Evolutionary conservation across 2,797 vertebrate species (phyloP).

Genomic region (Petrocephalus schoutedeni): DNA sequence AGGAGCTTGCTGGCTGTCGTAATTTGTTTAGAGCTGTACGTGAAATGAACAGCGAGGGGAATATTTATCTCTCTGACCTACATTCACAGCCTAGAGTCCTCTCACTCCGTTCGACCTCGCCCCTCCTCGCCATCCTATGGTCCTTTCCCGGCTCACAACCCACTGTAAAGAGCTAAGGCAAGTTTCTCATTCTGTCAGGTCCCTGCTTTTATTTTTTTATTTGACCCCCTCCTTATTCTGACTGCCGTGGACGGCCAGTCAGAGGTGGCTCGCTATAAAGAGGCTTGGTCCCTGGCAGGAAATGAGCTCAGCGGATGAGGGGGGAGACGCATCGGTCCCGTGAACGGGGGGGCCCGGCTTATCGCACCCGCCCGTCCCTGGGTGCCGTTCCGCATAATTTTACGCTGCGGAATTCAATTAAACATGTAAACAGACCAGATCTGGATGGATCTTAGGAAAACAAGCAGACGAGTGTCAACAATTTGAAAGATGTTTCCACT

Average conservation of each 20-base stretch:
- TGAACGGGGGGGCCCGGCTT: neutral
- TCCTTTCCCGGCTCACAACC: neutral
- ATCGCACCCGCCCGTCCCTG: neutral
- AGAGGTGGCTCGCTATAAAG: neutral
- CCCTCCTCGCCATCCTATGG: neutral
- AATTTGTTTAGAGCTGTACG: slow-evolving; percentile 15
- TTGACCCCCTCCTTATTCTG: neutral
- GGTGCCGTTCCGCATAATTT: slow-evolving; percentile 24
- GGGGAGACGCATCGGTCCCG: neutral
- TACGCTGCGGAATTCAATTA: slow-evolving; percentile 26
- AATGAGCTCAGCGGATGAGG: neutral
- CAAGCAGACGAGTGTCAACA: slow-evolving; percentile 6
- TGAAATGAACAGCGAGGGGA: neutral
- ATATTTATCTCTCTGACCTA: slow-evolving; percentile 23
- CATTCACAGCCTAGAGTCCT: slow-evolving; percentile 12
- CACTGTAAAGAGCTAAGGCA: slow-evolving; percentile 10
- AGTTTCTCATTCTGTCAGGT: neutral
- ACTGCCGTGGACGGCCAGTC: neutral
- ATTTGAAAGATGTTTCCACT: slow-evolving; percentile 19
- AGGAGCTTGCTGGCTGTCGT: neutral
- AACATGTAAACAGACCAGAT: slow-evolving; percentile 22
- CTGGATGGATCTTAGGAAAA: slow-evolving; percentile 22
- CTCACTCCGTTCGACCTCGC: neutral
- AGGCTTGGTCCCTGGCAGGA: neutral
- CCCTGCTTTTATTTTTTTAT: neutral